Evolutionary conservation across 2,888 invertebrate species (phyloP).

Genomic region (Cyaniris semiargus): DNA sequence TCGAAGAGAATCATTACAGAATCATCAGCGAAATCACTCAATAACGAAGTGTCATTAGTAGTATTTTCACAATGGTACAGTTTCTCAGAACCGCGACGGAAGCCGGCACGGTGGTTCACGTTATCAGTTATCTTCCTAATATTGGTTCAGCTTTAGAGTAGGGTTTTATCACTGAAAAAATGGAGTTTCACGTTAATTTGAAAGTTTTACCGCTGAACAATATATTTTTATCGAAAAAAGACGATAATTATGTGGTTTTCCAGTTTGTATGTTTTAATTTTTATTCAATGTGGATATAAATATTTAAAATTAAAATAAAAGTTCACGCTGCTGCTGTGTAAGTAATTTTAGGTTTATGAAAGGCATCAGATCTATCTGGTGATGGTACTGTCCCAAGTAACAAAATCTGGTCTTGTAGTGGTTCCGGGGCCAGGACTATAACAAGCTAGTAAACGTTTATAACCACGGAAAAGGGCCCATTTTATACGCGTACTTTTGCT

Average conservation of each 20-base stretch:
- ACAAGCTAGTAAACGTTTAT: too few species aligned
- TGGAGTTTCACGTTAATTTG: not conserved
- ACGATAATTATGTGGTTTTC: too few species aligned
- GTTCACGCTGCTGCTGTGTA: too few species aligned
- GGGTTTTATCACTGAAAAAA: not conserved
- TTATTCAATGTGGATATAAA: too few species aligned
- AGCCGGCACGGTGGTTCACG: conserved; percentile 2
- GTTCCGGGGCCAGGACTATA: too few species aligned
- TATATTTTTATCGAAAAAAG: not conserved
- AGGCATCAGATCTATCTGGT: too few species aligned
- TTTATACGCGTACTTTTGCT: too few species aligned
- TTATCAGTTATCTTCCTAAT: not conserved
- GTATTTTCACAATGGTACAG: not conserved
- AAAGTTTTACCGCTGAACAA: not conserved
- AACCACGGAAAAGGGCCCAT: too few species aligned
- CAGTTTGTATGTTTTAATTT: too few species aligned
- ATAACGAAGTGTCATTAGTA: not conserved
- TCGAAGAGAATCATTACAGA: not conserved
- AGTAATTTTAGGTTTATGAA: too few species aligned
- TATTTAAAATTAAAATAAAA: too few species aligned
- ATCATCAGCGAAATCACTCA: not conserved
- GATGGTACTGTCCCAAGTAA: not conserved
- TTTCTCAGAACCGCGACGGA: not conserved
- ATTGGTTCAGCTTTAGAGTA: not conserved
- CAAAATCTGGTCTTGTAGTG: too few species aligned